phyloP scores from a whole-genome alignment of 2,888 invertebrate genomes.

The Artemia sp. region DNA sequence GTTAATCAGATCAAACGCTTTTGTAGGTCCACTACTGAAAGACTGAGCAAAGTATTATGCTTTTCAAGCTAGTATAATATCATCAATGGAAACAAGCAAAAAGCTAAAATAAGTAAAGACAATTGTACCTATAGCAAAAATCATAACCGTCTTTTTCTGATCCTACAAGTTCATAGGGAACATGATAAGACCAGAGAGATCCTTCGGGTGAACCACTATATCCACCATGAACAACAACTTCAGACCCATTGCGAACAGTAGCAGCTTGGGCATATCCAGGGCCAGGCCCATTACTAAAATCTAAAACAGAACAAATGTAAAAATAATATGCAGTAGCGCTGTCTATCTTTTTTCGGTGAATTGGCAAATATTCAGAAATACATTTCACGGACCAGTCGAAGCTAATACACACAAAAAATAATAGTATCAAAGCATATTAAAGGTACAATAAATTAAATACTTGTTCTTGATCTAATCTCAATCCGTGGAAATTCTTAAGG shows the following conservation, averaged over 20 bases:
- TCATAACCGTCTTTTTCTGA: conserved; percentile 45
- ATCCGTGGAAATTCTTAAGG: too few relatives aligned
- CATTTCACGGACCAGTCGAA: too few relatives aligned
- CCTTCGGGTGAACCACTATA: conserved; percentile 76
- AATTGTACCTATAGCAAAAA: conserved; percentile 51
- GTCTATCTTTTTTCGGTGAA: too few relatives aligned
- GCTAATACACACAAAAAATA: too few relatives aligned
- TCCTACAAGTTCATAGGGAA: conserved; percentile 63
- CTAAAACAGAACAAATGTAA: background rate
- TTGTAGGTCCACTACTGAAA: too few relatives aligned
- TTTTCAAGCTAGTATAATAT: background rate
- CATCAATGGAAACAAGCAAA: conserved; percentile 21
- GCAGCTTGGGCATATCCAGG: conserved; percentile 45
- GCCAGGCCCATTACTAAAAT: background rate
- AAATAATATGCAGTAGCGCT: too few relatives aligned
- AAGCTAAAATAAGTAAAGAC: conserved; percentile 24
- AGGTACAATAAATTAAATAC: too few relatives aligned
- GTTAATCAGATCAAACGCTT: too few relatives aligned
- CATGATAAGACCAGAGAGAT: conserved; percentile 66
- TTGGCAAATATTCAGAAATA: too few relatives aligned
- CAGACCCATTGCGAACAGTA: conserved; percentile 60
- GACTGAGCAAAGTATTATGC: too few relatives aligned
- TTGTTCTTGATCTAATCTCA: too few relatives aligned
- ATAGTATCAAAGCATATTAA: too few relatives aligned
- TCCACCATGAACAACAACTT: conserved; percentile 66